Base-by-base conservation (phyloP, 2,797 vertebrate genomes). In the Myotis vivesi region DNA sequence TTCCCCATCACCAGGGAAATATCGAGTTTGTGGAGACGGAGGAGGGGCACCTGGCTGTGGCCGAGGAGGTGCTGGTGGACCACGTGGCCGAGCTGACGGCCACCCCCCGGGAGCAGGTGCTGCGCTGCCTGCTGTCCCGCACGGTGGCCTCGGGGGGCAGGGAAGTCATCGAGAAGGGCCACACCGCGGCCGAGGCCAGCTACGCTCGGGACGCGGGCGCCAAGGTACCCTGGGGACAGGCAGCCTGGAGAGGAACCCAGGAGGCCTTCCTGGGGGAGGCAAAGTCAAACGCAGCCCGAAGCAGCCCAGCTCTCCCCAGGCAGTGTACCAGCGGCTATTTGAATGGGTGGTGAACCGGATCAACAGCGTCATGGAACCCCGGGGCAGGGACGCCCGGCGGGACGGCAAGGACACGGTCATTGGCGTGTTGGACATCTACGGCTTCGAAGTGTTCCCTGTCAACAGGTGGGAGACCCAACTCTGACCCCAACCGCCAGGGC, bases 401-500 rank as follows among this genome's bases (percentile, higher is more conserved):
- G 98, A 99, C 0, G 99, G 99, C 95, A 99, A 99, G 97, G 99
- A 99, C 97, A 99, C 99, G 0, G 99, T 99, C 66, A 99, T 99
- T 0, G 99, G 99, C 0, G 99, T 99, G 91, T 98, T 99, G 94
- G 99, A 99, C 88, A 99, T 99, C 97, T 99, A 99, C 0, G 99
- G 99, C 95, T 99, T 99, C 3, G 99, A 99, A 98, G 99, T 99
- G 97, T 99, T 99, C 28, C 99, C 99, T 88, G 99, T 98, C 97
- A 99, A 99, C 98, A 99, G 99, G 99, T 99, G 68, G 98, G 98
- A 98, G 57, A 69, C 41, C 6, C 16, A 0, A 8, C 68, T 69
- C 68, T 33, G 16, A 83, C 22, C 49, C 25, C 25, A 55, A 15
- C n/a, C 2, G 12, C 66, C 23, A 15, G 12, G 93, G 16, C 46